Conservation (phyloP, 2,113 vertebrate species). For the Sinocyclocheilus grahami region DNA sequence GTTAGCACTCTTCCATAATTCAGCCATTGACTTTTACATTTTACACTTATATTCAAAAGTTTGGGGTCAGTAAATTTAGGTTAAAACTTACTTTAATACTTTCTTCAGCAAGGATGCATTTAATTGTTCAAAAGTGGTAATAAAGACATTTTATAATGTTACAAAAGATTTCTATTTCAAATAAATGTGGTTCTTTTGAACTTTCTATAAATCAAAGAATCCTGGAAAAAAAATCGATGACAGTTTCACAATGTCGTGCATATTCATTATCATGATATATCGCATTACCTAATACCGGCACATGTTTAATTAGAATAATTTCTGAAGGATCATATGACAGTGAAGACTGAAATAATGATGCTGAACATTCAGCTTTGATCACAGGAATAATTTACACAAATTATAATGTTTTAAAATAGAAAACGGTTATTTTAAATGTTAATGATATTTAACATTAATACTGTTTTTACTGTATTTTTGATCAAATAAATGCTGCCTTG, state of each 20-base stretch:
- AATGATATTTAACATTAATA: neutral
- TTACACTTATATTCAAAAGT: neutral
- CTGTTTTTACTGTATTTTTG: neutral
- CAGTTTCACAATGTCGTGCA: too few relatives aligned
- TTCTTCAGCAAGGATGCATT: too few relatives aligned
- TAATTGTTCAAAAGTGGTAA: too few relatives aligned
- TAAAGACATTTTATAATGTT: too few relatives aligned
- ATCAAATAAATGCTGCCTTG: neutral
- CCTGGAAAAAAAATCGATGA: too few relatives aligned
- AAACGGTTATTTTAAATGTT: neutral
- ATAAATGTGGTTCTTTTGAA: too few relatives aligned
- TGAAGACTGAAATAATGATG: neutral
- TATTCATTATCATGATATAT: too few relatives aligned
- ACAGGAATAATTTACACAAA: neutral
- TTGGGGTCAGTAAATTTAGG: neutral
- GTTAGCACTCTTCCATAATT: constrained; percentile 65
- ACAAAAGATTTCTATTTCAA: too few relatives aligned
- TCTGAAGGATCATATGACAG: neutral
- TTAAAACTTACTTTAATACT: too few relatives aligned
- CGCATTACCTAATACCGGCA: too few relatives aligned
- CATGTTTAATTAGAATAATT: neutral
- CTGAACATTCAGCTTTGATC: neutral
- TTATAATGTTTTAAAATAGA: too few relatives aligned
- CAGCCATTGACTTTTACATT: neutral
- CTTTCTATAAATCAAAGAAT: too few relatives aligned